Conservation (phyloP, 2,797 vertebrate genomes). For the Cryptoprocta ferox region DNA sequence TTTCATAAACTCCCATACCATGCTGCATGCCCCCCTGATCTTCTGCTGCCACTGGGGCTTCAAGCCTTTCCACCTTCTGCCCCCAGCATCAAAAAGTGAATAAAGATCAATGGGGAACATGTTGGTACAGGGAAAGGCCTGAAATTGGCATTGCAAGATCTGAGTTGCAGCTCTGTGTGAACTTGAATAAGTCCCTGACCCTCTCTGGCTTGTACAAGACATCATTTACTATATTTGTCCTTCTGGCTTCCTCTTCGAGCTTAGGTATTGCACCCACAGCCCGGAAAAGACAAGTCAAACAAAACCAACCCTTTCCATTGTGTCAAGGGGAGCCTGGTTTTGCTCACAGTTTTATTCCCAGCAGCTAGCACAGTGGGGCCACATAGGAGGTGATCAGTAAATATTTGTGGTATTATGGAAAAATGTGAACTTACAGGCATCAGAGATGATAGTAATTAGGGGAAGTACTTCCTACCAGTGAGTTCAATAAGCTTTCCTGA, state of each 20-base stretch:
- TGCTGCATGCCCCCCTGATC: neutral
- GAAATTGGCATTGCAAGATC: neutral
- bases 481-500: neutral
- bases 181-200: neutral
- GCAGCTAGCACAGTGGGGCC: neutral
- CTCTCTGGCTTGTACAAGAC: neutral
- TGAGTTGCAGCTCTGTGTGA: neutral
- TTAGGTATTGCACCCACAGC: neutral
- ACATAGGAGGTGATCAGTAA: neutral
- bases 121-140: neutral
- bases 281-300: neutral
- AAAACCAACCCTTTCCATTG: neutral
- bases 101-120: neutral
- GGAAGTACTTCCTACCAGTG: neutral
- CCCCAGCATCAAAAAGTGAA: neutral
- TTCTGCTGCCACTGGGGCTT: neutral
- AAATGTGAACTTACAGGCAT: slow-evolving; percentile 20
- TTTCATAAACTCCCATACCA: neutral
- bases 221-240: neutral
- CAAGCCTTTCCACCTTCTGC: neutral
- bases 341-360: neutral
- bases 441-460: neutral
- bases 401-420: neutral
- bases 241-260: neutral
- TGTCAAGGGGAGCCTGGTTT: neutral